Evolutionary conservation across 1,140 invertebrate species (phyloP), one percentile per base, ranked within the genome.

Genomic region (Frieseomelitta varia): DNA sequence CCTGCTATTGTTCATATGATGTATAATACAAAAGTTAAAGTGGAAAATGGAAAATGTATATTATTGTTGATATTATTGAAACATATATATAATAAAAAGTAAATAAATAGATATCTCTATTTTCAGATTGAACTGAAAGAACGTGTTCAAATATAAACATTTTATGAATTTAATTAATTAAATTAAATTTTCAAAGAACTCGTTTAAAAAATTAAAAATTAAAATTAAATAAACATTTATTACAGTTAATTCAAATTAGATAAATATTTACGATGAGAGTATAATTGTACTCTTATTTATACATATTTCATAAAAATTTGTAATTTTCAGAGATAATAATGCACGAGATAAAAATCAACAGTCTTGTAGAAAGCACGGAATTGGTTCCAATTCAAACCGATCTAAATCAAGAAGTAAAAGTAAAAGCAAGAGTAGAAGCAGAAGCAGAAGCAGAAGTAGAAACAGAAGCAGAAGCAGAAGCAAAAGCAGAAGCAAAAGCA

Each of bases 401-500:
- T 91, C 92, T 19, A 72, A 88, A 68, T 91, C 90, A 15, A 86
- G 96, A 96, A 94, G 97, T 96, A 2, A 95, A 95, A 80, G 63
- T 91, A 84, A 86, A 90, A 87, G 88, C 91, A 78, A 93, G 93
- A 90, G 87, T 34, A 89, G 79, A 61, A 92, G 90, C 69, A 86
- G 87, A 53, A 91, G 90, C 10, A 65, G 87, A 24, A 90, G 87
- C 8, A 79, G 94, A 94, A 91, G 88, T 51, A 91, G n/a, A n/a
- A n/a, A n/a, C 10, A 65, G 87, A 24, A 90, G 87, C 8, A 79
- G 94, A 61, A 92, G 90, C 69, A 86, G 87, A 53, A 91, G 90
- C n/a, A n/a, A n/a, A 96, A 94, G 97, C 96, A 2, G 95, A 95
- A 80, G 63, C 91, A 84, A 86, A 90, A 87, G 88, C 91, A 78